Base-by-base conservation (phyloP, 2,888 invertebrate species). In the Cataglyphis albicans region DNA sequence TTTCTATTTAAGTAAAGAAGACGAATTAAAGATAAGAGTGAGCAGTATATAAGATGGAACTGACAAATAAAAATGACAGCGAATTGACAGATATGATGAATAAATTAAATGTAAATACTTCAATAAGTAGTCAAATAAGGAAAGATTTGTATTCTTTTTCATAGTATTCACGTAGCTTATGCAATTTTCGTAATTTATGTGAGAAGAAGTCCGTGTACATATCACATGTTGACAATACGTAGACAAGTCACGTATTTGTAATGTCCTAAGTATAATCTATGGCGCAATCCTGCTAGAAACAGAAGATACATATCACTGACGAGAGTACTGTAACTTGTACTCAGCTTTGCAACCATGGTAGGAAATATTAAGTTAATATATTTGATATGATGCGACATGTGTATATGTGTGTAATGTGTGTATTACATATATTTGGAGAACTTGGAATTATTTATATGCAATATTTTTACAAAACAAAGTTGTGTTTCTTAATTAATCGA, bases 1-100 rank as follows among this genome's bases (percentile, higher is more conserved):
- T 35, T 35, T 72, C 44, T 72, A 35, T 70, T 78, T 44, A 59
- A 78, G 6, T 68, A 57, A 80, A 29, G 67, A 76, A 67, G 5
- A n/a, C 41, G 15, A n/a, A 75, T 65, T 3, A 57, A 68, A 29
- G 32, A 67, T 41, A 21, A 48, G 32, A 29, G 25, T 7, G 5
- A 35, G 35, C 48, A 3, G 7, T 10, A 6, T 10, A 10, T 44
- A 35, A 52, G 4, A 61, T 44, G 12, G 4, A 32, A 6, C 25
- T 75, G 29, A 44, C n/a, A 52, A 52, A 76, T 63, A 29, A n/a
- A 76, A 21, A 15, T 41, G 5, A 25, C 15, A 48, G 18, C 10
- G 21, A 21, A 1, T n/a, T 38, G 12, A 48, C 32, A 35, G n/a
- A 65, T 25, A 29, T 9, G 25, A 52, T 29, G 1, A 55, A 67